phyloP scores from a whole-genome alignment of 2,113 vertebrate genomes.

The Sapayoa aenigma region DNA sequence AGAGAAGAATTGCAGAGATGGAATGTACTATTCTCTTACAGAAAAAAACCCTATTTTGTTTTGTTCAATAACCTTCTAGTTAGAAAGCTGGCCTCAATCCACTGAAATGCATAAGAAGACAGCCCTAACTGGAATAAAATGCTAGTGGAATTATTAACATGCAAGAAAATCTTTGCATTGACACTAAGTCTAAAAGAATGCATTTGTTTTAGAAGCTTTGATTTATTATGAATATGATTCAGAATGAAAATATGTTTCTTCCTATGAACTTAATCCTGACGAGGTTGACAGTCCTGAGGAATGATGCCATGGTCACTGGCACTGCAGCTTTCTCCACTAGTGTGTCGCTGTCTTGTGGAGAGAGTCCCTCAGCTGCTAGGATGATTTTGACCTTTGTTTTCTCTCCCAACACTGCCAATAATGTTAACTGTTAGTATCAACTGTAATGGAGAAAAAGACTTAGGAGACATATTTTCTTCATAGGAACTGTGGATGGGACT shows the following conservation, averaged over 20 bases:
- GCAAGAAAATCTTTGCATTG: not conserved
- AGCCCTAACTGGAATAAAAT: constrained; percentile 12
- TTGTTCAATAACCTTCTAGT: not conserved
- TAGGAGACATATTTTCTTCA: not conserved
- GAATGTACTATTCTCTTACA: not conserved
- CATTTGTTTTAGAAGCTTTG: not conserved
- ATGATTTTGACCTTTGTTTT: not conserved
- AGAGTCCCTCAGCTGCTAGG: not conserved
- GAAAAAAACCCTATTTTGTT: not conserved
- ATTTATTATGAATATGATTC: not conserved
- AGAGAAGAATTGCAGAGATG: not conserved
- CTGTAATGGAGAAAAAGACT: not conserved
- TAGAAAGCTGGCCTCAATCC: not conserved
- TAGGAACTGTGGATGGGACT: not conserved
- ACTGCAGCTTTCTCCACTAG: not conserved
- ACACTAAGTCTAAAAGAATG: not conserved
- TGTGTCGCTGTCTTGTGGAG: fast-evolving
- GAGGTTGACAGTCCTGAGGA: not conserved
- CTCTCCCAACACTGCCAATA: not conserved
- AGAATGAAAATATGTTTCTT: not conserved
- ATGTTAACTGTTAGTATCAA: not conserved
- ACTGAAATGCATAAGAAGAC: constrained; percentile 9
- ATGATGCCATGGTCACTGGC: not conserved
- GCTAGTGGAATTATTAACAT: not conserved
- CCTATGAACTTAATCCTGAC: not conserved